Base-by-base conservation (phyloP, 1,140 invertebrate species). In the Pseudomyrmex sp. region DNA sequence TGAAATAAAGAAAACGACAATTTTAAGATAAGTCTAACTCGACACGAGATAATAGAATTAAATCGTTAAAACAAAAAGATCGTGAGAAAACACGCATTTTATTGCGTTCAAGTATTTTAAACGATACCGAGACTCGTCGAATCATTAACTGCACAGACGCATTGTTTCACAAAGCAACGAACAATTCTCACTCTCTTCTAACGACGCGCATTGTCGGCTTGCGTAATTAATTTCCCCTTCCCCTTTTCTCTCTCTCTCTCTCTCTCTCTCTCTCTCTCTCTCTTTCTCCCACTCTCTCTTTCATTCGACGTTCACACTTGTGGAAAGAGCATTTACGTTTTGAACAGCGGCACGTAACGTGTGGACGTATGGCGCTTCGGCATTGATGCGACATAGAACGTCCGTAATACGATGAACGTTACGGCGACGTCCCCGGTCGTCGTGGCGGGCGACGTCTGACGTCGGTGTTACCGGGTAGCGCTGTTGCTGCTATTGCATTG, bases 401-500 rank as follows among this genome's bases (percentile, higher is more conserved):
- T 72, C 15, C 48, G 48, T 48, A 58, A 73, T 20, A 61, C 69
- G 56, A 73, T 26, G 85, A 72, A 75, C 82, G 85, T 77, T 65
- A 58, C 58, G 54, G 52, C 54, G 72, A 70, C 61, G 66, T 35
- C 23, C 63, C 26, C n/a, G 15, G 54, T 15, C 54, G 59, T 13
- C 73, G 56, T 68, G 61, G 54, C 59, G 68, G 0, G 66, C 74
- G 69, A 86, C 62, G 85, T 74, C 75, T 56, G 84, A 83, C 79
- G 79, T 52, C 73, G 82, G 85, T 80, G 86, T 88, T 73, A 79
- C 77, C 58, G 82, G 75, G 83, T 72, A 69, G 65, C 75, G 85
- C 70, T 74, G 86, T 65, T 62, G 82, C 68, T 75, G 85, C 75
- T 76, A 69, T 82, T 87, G 87, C 65, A 88, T 88, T 88, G 87